Percentiles rank a stretch among this genome's conserved stretches.
These are phyloP conservation scores for Pseudomyrmex flavicornis DNA, from an alignment of 1,140 invertebrate species.

Conservation along the genomic window DNA sequence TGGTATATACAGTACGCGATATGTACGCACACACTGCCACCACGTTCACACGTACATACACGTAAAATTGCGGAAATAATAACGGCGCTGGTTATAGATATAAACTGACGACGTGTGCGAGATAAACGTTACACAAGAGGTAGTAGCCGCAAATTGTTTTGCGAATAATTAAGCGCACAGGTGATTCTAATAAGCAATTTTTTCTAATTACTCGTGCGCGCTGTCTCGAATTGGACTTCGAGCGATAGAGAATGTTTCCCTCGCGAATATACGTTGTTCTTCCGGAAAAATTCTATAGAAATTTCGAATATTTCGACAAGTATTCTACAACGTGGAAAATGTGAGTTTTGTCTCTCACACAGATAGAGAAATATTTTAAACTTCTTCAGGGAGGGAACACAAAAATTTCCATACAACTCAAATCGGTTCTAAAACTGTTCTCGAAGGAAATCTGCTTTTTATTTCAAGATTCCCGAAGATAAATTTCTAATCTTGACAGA, in stretches of 20 bases:
- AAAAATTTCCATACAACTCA: no score
- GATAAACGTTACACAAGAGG: slow-evolving; percentile 22
- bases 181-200: not conserved
- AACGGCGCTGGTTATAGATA: slow-evolving; percentile 46
- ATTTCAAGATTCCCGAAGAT: no score
- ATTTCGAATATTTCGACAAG: not conserved
- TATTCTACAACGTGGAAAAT: no score
- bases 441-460: no score
- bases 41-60: slow-evolving; percentile 47
- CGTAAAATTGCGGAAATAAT: slow-evolving; percentile 40
- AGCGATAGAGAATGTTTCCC: not conserved
- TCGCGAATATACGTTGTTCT: not conserved
- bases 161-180: slow-evolving; percentile 1
- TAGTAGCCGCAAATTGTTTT: slow-evolving; percentile 26
- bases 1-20: slow-evolving; percentile 40
- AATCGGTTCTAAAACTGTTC: no score
- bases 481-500: no score
- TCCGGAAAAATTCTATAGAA: not conserved
- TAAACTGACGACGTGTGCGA: not conserved
- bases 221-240: not conserved
- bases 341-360: no score
- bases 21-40: slow-evolving; percentile 59
- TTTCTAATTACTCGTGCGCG: not conserved
- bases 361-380: no score
- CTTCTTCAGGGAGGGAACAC: no score